phyloP scores from a whole-genome alignment of 2,797 vertebrate species.

The Sebastes steindachneri region DNA sequence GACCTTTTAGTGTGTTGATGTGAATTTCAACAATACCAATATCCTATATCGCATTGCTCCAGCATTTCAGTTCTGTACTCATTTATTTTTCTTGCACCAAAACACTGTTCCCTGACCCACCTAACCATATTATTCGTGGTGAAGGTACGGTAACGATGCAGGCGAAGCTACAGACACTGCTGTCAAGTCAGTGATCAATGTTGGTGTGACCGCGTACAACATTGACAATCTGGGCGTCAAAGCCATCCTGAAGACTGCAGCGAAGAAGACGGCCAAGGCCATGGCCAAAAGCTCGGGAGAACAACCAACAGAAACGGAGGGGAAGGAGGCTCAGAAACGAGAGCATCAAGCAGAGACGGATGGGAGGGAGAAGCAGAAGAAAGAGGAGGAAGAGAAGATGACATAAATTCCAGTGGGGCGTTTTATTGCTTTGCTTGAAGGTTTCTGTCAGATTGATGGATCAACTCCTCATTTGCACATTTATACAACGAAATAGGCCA shows the following conservation, averaged over 20 bases:
- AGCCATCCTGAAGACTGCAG: constrained; percentile 86
- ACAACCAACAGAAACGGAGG: constrained; percentile 35
- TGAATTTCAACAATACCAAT: not conserved
- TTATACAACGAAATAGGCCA: not conserved
- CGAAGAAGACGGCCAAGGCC: constrained; percentile 85
- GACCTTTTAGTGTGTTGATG: not conserved
- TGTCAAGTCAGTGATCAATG: constrained; percentile 87
- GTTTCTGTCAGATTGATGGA: not conserved
- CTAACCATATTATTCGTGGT: constrained; percentile 39
- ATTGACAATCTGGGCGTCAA: constrained; percentile 89
- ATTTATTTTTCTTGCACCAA: constrained; percentile 1
- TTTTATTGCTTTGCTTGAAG: not conserved
- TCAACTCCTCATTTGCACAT: not conserved
- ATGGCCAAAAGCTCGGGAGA: constrained; percentile 71
- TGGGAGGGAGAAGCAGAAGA: constrained; percentile 11
- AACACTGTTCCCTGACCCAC: constrained; percentile 10
- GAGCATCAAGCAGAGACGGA: constrained; percentile 3
- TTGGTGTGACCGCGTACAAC: constrained; percentile 89
- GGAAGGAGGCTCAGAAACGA: not conserved
- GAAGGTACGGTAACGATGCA: constrained; percentile 90
- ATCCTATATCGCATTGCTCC: not conserved
- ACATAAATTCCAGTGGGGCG: constrained; percentile 4
- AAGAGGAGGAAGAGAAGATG: constrained; percentile 23
- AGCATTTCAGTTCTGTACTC: not conserved
- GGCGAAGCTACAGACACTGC: constrained; percentile 88